Evolutionary conservation across 2,797 vertebrate species (phyloP).

Genomic region (Eulemur mongoz): DNA sequence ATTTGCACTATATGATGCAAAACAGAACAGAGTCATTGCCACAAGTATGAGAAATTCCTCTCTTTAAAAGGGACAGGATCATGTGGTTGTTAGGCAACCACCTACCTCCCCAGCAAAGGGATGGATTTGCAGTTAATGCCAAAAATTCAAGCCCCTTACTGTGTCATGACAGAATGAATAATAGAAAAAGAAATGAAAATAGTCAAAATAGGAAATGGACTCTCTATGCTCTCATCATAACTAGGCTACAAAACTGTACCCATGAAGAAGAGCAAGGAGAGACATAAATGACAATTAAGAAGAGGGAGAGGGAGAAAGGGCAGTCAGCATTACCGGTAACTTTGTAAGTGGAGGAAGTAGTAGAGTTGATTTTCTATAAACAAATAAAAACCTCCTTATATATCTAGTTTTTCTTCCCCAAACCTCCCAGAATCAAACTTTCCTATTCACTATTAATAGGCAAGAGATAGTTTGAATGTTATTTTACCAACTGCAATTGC

Average conservation of each 20-base stretch:
- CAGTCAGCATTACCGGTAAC: background rate
- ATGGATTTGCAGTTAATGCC: background rate
- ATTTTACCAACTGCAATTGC: background rate
- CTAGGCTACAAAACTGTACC: too few relatives aligned
- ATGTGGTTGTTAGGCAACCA: background rate
- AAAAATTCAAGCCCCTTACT: background rate
- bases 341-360: background rate
- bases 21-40: background rate
- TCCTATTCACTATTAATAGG: background rate
- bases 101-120: background rate
- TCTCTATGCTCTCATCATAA: background rate
- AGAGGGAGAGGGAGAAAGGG: fast-evolving
- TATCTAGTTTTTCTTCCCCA: background rate
- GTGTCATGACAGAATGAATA: background rate
- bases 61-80: background rate
- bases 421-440: background rate
- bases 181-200: background rate
- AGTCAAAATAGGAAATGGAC: background rate
- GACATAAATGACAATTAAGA: background rate
- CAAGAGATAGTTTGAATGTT: background rate
- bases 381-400: background rate
- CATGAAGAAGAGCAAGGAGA: background rate
- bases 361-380: background rate
- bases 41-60: background rate
- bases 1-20: background rate